Conservation (phyloP, 1,140 invertebrate genomes). For the Leptonema lineaticorne region DNA sequence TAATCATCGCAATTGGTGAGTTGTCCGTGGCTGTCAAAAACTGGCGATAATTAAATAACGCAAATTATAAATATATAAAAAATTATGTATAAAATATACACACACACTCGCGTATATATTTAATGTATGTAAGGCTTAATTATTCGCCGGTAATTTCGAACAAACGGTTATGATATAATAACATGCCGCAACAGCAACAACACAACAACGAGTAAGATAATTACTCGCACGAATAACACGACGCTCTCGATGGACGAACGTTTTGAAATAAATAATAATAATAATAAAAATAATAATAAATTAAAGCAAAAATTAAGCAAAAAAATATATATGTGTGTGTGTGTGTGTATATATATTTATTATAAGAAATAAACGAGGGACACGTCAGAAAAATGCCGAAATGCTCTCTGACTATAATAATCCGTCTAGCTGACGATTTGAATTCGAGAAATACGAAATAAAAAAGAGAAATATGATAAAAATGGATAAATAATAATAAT, state of each 20-base stretch:
- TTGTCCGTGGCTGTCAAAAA: conserved; percentile 12
- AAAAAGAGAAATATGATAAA: neutral
- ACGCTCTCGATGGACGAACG: too few species aligned
- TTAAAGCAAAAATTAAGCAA: neutral
- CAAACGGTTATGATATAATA: conserved; percentile 31
- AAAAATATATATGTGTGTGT: neutral
- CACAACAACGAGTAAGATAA: conserved; percentile 15
- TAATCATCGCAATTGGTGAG: neutral
- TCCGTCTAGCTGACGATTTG: conserved; percentile 4
- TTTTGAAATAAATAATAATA: neutral
- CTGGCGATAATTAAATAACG: conserved; percentile 13
- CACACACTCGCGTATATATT: neutral
- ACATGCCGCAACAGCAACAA: neutral
- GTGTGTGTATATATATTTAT: too few species aligned
- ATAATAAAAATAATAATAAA: neutral
- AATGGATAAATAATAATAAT: neutral
- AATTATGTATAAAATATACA: neutral
- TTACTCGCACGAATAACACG: conserved; percentile 32
- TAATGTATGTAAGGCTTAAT: conserved; percentile 11
- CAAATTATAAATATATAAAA: neutral
- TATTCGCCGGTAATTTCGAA: conserved; percentile 24
- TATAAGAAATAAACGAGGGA: too few species aligned
- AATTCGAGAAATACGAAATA: neutral
- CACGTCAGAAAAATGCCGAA: neutral
- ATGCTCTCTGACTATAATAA: conserved; percentile 1